A percentile compares a stretch with the other conserved stretches of the same genome.
Conservation (phyloP, 2,113 vertebrate species). For the Manacus vitellinus region DNA sequence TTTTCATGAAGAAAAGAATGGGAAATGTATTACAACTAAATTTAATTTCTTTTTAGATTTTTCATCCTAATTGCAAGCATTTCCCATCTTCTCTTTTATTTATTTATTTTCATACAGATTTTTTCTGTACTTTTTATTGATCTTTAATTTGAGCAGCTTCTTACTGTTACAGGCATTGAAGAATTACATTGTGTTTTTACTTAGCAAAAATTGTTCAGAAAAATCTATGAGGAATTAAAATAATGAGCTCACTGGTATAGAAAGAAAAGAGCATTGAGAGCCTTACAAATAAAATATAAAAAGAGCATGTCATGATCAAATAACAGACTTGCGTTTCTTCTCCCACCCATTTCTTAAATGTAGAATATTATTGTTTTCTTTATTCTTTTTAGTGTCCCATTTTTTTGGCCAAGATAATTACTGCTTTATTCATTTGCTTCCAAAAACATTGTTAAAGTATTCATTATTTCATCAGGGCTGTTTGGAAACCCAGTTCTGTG, state of each 20-base stretch:
- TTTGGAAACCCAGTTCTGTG: conserved; percentile 60
- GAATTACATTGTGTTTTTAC: conserved; percentile 66
- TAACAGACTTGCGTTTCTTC: conserved; percentile 37
- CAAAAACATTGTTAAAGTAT: conserved; percentile 61
- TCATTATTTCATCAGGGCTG: conserved; percentile 68
- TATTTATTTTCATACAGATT: conserved; percentile 72
- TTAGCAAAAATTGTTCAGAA: conserved; percentile 68
- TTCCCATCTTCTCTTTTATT: conserved; percentile 72
- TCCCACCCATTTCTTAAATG: conserved; percentile 41
- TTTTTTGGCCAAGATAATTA: conserved; percentile 56
- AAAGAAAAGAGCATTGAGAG: conserved; percentile 61
- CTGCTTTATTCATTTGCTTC: conserved; percentile 43
- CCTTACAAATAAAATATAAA: conserved; percentile 53
- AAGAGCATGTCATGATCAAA: conserved; percentile 19
- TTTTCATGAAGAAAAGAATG: conserved; percentile 90
- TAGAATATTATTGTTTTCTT: conserved; percentile 35
- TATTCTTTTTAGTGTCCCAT: conserved; percentile 32
- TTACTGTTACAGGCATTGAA: conserved; percentile 60
- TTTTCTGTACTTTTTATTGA: conserved; percentile 75
- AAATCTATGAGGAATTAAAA: conserved; percentile 70
- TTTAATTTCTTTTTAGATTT: conserved; percentile 91
- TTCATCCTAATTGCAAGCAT: conserved; percentile 87
- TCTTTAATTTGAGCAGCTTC: conserved; percentile 75
- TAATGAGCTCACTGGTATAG: conserved; percentile 64
- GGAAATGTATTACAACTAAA: conserved; percentile 89